Base-by-base conservation (phyloP, 2,888 invertebrate genomes). In the Nomada goodeniana region DNA sequence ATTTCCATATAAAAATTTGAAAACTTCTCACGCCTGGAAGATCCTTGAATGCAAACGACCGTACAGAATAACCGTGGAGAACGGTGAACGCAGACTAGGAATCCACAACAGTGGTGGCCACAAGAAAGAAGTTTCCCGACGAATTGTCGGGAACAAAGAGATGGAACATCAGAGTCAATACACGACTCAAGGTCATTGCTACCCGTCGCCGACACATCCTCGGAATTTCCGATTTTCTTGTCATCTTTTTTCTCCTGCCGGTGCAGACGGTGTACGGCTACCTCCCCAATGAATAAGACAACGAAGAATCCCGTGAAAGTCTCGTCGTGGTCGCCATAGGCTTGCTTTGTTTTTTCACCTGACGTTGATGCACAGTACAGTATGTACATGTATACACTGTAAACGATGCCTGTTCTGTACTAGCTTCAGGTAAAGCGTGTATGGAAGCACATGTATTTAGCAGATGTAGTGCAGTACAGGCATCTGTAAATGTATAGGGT, bases 171-270 rank as follows among this genome's bases (percentile, higher is more conserved):
- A 79, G 88, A 88, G 88, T 88, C 88, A 86, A 88, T 88, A 88
- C 76, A 85, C 87, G 76, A 67, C 70, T 80, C 88, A 88, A 88
- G 88, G 87, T 88, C 88, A 88, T 88, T 88, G 87, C 83, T 88
- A 85, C 88, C 75, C 82, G 75, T 77, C 75, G 79, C 77, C 79
- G 77, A 81, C 80, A 73, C 75, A 82, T 80, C 83, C 80, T 69
- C 80, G 75, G 81, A 80, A 85, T 81, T 86, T 85, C 73, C 77
- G 76, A 86, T 80, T 80, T 85, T 82, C 81, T 81, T 81, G 65
- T 29, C 57, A 44, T 13, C 75, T 73, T 64, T 73, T 83, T 71
- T 63, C 55, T 20, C 26, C 29, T 23, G 60, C 18, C 26, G 36
- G 55, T 50, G 63, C 76, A 80, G 81, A 55, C 77, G 55, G 65